A percentile compares a stretch with the other conserved stretches of the same genome.
phyloP scores from a whole-genome alignment of 2,888 invertebrate genomes.

The Lymantria monacha region DNA sequence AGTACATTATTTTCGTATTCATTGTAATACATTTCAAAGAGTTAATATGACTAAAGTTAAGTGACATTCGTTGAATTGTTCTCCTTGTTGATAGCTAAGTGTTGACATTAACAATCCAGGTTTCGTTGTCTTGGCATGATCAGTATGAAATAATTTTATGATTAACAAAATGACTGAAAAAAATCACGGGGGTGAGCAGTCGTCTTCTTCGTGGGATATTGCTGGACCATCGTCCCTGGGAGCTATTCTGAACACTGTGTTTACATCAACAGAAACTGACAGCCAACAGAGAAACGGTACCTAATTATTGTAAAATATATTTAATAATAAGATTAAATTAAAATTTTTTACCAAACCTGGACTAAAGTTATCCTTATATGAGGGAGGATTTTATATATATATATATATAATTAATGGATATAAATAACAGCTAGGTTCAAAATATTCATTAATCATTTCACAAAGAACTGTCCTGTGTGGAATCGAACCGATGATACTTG shows the following conservation, averaged over 20 bases:
- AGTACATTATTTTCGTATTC: constrained; percentile 7
- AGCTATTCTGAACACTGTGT: constrained; percentile 85
- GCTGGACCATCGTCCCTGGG: constrained; percentile 80
- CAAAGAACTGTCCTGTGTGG: too few relatives aligned
- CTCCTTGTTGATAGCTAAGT: constrained; percentile 22
- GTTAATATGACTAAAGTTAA: constrained; percentile 28
- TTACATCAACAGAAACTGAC: constrained; percentile 79
- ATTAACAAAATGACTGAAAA: constrained; percentile 67
- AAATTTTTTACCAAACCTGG: not conserved
- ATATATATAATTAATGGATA: too few relatives aligned
- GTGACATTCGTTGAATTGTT: constrained; percentile 11
- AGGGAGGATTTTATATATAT: too few relatives aligned
- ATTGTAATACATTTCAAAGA: constrained; percentile 10
- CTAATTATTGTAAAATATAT: constrained; percentile 6
- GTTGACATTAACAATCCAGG: constrained; percentile 28
- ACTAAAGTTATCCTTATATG: too few relatives aligned
- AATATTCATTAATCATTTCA: too few relatives aligned
- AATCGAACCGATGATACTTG: too few relatives aligned
- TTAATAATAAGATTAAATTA: not conserved
- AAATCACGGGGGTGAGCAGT: constrained; percentile 60
- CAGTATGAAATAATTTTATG: constrained; percentile 40
- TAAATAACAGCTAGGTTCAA: too few relatives aligned
- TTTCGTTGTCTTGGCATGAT: constrained; percentile 16
- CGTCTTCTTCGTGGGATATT: constrained; percentile 68
- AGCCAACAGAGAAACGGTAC: constrained; percentile 67